Percentiles rank a stretch among this genome's conserved stretches.
These are phyloP conservation scores for Frankliniella intonsa DNA, from an alignment of 2,888 invertebrate species.

Conservation along the genomic window DNA sequence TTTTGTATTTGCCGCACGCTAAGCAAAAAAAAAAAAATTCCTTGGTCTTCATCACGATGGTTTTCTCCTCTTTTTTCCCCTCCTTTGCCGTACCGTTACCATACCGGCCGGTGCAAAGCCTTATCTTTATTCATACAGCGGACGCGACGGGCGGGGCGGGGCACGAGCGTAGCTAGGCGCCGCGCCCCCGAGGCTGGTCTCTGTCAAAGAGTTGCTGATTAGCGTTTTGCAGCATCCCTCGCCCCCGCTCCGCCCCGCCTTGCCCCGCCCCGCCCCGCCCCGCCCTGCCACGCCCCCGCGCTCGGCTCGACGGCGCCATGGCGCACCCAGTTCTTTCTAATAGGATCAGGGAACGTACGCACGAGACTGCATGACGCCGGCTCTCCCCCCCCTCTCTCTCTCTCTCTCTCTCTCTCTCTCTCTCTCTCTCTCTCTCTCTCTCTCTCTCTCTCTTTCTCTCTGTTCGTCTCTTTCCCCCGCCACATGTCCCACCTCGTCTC, in stretches of 20 bases:
- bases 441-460: no score
- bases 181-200: not conserved
- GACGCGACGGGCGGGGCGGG: not conserved
- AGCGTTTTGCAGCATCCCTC: not conserved
- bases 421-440: no score
- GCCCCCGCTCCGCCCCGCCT: not conserved
- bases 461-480: no score
- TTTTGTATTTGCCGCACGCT: no score
- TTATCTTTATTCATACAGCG: not conserved
- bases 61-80: not conserved
- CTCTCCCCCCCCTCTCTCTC: no score
- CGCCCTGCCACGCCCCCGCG: not conserved
- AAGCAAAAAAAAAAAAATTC: not conserved
- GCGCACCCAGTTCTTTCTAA: not conserved
- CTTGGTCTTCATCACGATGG: not conserved
- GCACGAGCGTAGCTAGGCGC: not conserved
- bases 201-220: conserved; percentile 24
- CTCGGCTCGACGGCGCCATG: not conserved
- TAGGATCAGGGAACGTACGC: no score
- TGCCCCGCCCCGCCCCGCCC: not conserved
- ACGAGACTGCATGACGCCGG: no score
- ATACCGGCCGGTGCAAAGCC: not conserved
- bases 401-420: no score
- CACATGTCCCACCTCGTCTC: no score
- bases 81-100: not conserved